phyloP scores from a whole-genome alignment of 2,888 invertebrate species.

The Strigamia transsilvanica region DNA sequence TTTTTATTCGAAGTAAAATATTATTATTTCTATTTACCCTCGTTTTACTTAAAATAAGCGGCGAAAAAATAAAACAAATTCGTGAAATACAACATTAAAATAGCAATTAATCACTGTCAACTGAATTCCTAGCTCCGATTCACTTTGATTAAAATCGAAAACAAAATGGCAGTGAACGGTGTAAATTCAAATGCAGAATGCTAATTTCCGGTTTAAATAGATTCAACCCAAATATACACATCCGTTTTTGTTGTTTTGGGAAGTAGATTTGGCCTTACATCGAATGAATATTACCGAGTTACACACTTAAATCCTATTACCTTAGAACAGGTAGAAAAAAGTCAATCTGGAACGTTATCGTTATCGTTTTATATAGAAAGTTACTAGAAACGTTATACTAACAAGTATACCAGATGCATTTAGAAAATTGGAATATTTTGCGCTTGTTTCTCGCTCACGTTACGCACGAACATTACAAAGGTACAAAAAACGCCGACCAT shows the following conservation, averaged over 20 bases:
- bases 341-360: constrained; percentile 1
- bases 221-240: not conserved
- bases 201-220: not conserved
- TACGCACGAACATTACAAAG: too few species aligned
- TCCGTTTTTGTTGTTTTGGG: not conserved
- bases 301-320: constrained; percentile 15
- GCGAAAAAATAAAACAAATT: not conserved
- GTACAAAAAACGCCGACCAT: too few species aligned
- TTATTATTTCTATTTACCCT: not conserved
- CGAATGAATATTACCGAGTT: not conserved
- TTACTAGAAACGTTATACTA: not conserved
- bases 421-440: not conserved
- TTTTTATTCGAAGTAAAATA: not conserved
- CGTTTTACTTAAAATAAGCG: not conserved
- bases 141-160: too few species aligned
- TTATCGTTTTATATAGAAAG: not conserved
- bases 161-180: not conserved
- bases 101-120: too few species aligned
- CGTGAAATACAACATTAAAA: not conserved
- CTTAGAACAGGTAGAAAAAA: constrained; percentile 51
- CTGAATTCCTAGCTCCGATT: too few species aligned
- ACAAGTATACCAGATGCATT: not conserved
- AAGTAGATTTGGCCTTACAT: constrained; percentile 2
- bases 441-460: too few species aligned
- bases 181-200: not conserved